Evolutionary conservation across 2,113 vertebrate species (phyloP).

Genomic region (Dissostichus mawsoni): DNA sequence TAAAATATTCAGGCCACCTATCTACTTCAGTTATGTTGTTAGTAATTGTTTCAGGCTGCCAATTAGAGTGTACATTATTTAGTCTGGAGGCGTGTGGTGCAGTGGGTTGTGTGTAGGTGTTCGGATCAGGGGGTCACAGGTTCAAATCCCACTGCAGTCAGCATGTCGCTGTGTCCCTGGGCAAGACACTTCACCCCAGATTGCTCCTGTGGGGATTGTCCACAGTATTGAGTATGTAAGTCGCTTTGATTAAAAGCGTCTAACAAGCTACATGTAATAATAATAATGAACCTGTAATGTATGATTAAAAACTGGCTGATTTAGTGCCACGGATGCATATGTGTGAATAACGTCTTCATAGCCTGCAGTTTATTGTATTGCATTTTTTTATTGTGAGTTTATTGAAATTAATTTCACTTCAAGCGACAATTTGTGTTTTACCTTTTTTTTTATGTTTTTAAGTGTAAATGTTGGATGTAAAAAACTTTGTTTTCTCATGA

Average conservation of each 20-base stretch:
- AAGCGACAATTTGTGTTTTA: neutral
- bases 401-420: neutral
- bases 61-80: neutral
- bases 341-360: neutral
- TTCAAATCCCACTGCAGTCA: no score
- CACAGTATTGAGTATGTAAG: no score
- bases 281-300: neutral
- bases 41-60: neutral
- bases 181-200: no score
- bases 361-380: neutral
- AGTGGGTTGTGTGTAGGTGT: no score
- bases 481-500: neutral
- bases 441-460: neutral
- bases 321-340: neutral
- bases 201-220: no score
- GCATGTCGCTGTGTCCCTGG: no score
- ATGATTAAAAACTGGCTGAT: neutral
- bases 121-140: no score
- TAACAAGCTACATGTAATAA: no score
- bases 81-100: neutral
- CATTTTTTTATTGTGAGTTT: neutral
- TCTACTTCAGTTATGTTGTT: conserved; percentile 3
- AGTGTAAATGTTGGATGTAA: neutral
- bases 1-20: neutral
- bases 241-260: no score